A percentile compares a stretch with the other conserved stretches of the same genome.
These are phyloP conservation scores for Melospiza melodia DNA, from an alignment of 2,113 vertebrate genomes.

Conservation along the genomic window DNA sequence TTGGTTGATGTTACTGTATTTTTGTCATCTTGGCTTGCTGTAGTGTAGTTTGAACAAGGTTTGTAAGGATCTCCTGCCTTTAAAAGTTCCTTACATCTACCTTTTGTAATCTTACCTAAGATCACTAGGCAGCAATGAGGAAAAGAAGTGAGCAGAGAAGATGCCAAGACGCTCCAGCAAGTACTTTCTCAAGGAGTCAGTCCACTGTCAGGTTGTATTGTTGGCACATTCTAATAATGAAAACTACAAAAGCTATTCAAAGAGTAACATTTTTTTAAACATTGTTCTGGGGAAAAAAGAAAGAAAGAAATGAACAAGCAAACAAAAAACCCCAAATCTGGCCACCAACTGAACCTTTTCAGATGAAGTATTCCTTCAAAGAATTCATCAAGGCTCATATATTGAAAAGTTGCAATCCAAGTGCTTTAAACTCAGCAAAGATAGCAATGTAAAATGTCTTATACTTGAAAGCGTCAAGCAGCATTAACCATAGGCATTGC, in stretches of 20 bases:
- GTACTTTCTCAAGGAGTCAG: neutral
- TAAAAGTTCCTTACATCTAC: neutral
- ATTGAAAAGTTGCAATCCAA: neutral
- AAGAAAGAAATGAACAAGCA: neutral
- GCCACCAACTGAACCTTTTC: neutral
- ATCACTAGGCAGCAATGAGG: neutral
- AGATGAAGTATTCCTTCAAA: neutral
- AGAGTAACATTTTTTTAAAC: neutral
- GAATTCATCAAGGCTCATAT: neutral
- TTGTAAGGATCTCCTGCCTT: neutral
- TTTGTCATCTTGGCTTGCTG: neutral
- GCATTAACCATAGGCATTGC: neutral
- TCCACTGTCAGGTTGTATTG: neutral
- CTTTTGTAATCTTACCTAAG: neutral
- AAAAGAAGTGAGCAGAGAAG: neutral
- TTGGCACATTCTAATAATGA: neutral
- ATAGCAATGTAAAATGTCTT: neutral
- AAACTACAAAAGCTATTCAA: conserved; percentile 4
- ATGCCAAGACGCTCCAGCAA: neutral
- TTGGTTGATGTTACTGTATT: neutral
- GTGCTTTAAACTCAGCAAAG: neutral
- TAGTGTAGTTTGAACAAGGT: neutral
- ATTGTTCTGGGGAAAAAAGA: neutral
- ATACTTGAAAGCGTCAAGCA: neutral
- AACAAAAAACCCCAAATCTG: neutral